Conservation (phyloP, 30 jellyfish, hydroid and myxozoan genomes). For the Chrysaora quinquecirrha region DNA sequence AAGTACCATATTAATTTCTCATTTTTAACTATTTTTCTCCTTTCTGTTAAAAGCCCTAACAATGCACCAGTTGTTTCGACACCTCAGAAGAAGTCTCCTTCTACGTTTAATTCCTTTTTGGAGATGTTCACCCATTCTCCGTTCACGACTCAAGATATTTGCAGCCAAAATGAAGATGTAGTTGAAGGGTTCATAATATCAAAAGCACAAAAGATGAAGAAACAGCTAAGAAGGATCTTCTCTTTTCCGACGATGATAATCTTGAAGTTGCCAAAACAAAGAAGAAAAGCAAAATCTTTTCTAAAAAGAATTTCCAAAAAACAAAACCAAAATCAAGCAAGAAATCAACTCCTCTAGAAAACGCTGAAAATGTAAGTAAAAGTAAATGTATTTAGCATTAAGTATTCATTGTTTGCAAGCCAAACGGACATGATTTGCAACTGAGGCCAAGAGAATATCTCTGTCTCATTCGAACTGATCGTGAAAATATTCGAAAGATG, state of each 20-base stretch:
- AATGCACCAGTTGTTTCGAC: not conserved
- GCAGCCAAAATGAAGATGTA: not conserved
- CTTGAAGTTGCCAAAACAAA: not conserved
- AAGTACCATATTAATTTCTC: too few relatives aligned
- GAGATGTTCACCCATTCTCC: constrained; percentile 1
- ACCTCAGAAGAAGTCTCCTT: not conserved
- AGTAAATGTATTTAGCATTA: too few relatives aligned
- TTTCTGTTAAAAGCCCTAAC: not conserved
- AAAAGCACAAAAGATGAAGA: not conserved
- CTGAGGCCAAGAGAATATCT: too few relatives aligned
- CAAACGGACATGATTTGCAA: too few relatives aligned
- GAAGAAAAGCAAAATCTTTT: constrained; percentile 13
- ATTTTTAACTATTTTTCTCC: not conserved
- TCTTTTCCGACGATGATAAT: constrained; percentile 44
- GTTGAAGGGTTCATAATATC: not conserved
- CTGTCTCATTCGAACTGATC: too few relatives aligned
- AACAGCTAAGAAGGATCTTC: not conserved
- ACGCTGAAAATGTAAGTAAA: too few relatives aligned
- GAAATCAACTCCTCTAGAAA: not conserved
- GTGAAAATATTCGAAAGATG: too few relatives aligned
- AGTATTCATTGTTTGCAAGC: too few relatives aligned
- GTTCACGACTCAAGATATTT: not conserved
- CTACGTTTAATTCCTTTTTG: not conserved
- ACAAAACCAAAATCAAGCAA: not conserved
- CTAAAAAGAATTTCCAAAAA: constrained; percentile 40